Evolutionary conservation across 53 echinoderm and acorn worm species (phyloP).

Genomic region (Astropecten irregularis): DNA sequence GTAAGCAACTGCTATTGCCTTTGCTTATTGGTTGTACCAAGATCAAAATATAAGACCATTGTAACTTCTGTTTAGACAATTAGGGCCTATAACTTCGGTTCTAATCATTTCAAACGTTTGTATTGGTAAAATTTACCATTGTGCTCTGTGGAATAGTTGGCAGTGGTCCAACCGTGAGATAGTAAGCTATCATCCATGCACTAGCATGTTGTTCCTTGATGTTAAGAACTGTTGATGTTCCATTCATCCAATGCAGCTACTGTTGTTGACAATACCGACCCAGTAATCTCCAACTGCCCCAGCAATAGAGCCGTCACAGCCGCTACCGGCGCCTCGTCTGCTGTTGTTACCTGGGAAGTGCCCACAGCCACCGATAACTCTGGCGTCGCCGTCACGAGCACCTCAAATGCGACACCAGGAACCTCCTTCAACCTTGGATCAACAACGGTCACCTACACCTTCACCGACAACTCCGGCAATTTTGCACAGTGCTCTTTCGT

Average conservation of each 20-base stretch:
- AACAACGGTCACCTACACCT: conserved; percentile 5
- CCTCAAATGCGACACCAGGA: not conserved
- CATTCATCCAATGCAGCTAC: not conserved
- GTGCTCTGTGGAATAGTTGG: too few relatives aligned
- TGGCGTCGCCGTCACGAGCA: conserved; percentile 16
- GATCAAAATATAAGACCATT: too few relatives aligned
- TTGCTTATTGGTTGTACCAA: too few relatives aligned
- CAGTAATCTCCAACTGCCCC: conserved; percentile 64
- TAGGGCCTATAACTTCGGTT: too few relatives aligned
- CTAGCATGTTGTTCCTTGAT: too few relatives aligned
- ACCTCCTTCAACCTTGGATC: not conserved
- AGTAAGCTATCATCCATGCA: too few relatives aligned
- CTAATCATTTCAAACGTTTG: too few relatives aligned
- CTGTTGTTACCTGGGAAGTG: conserved; percentile 59
- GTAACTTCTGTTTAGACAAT: too few relatives aligned
- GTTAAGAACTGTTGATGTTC: too few relatives aligned
- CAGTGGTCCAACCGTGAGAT: too few relatives aligned
- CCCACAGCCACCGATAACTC: conserved; percentile 70
- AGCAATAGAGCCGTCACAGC: not conserved
- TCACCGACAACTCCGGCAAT: conserved; percentile 20
- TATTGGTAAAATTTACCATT: too few relatives aligned
- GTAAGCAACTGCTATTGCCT: too few relatives aligned
- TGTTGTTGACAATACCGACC: conserved; percentile 30
- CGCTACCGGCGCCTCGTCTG: not conserved
- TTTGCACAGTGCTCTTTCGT: conserved; percentile 41